These are phyloP conservation scores for Volucella zonaria DNA, from an alignment of 2,888 invertebrate species.

Conservation along the genomic window DNA sequence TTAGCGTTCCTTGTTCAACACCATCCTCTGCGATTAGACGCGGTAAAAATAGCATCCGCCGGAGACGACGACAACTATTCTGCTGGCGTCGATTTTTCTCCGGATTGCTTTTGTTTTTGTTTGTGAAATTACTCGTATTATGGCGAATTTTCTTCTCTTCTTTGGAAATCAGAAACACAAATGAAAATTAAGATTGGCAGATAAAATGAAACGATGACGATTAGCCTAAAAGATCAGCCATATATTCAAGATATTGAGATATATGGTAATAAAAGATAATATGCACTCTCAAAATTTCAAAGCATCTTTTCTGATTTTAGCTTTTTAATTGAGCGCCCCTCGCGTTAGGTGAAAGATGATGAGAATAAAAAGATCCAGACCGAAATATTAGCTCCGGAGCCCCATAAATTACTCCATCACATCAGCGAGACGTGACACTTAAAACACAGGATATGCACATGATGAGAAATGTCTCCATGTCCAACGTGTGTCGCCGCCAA, in stretches of 20 bases:
- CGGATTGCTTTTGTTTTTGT: slow-evolving; percentile 37
- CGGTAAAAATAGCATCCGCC: slow-evolving; percentile 58
- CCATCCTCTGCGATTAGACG: not conserved
- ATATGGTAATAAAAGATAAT: not conserved
- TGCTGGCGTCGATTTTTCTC: slow-evolving; percentile 58
- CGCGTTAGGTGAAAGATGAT: not conserved
- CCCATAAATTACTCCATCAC: slow-evolving; percentile 69
- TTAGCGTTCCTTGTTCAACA: slow-evolving; percentile 10
- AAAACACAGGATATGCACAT: slow-evolving; percentile 68
- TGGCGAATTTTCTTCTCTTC: slow-evolving; percentile 20
- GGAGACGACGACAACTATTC: slow-evolving; percentile 41
- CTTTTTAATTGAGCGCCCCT: not conserved
- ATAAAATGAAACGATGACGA: not conserved
- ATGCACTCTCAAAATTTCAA: slow-evolving; percentile 1
- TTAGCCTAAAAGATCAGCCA: not conserved
- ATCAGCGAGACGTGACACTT: slow-evolving; percentile 64
- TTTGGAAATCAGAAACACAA: slow-evolving; percentile 4
- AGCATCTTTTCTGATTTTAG: slow-evolving; percentile 20
- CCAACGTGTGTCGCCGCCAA: slow-evolving; percentile 15
- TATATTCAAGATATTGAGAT: not conserved
- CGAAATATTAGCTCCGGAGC: slow-evolving; percentile 44
- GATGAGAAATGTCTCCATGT: slow-evolving; percentile 40
- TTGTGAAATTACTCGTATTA: slow-evolving; percentile 33
- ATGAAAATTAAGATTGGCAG: slow-evolving; percentile 2
- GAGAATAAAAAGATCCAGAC: not conserved